Evolutionary conservation across 1,140 invertebrate species (phyloP), one percentile per base, ranked within the genome.

Genomic region (Vanessa atalanta): DNA sequence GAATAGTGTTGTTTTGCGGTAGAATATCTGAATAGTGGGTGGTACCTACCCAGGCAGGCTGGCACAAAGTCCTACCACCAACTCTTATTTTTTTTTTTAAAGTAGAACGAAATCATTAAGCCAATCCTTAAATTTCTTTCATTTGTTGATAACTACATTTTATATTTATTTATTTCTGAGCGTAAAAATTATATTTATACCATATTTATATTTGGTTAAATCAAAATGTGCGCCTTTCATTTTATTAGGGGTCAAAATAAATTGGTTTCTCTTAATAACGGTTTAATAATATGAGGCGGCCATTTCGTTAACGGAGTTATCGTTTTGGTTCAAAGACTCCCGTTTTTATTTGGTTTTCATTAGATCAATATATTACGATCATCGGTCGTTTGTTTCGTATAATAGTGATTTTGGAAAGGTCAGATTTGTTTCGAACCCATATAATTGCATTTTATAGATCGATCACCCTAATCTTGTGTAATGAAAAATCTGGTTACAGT

Each of bases 341-440:
- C 72, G 50, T 47, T 72, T 77, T 80, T 80, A 79, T 84, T 78
- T 77, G 73, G 53, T 74, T 82, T 79, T 76, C 76, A 84, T 82
- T 82, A 72, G 12, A 63, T 70, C 80, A 61, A 82, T 82, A 73
- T 75, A 79, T 79, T 75, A 75, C 23, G 61, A 57, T 47, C 43
- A 60, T 23, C 68, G 66, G 70, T 72, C 78, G 74, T 78, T 79
- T 78, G 65, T 79, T 70, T 61, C 57, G 31, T 20, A 70, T 63
- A 75, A 75, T 61, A 50, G 73, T 71, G 69, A 66, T 64, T 72
- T 47, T 48, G 74, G 65, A 55, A 50, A 37, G 68, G 57, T 50
- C 61, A 31, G 51, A 47, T 47, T 57, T 70, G 68, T 70, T 63
- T 55, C 13, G 47, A 50, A 50, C 7, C 23, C 20, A 70, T 16